Evolutionary conservation across 2,797 vertebrate species (phyloP), one percentile per base, ranked within the genome.

Genomic region (Heliangelus exortis): DNA sequence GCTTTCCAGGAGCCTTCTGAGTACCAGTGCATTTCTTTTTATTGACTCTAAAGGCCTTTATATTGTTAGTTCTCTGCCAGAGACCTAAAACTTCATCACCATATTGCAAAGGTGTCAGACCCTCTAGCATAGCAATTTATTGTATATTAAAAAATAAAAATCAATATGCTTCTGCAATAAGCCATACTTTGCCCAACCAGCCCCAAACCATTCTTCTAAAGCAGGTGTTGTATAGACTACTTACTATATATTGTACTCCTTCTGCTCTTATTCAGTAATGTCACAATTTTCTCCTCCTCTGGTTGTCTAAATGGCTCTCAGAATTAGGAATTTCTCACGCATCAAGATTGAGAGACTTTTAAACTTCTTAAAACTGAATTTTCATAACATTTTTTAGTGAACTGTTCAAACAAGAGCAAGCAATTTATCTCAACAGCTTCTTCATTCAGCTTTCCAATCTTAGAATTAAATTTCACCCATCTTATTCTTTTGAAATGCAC

Each of bases 181-280:
- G 80, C 33, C 6, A 3, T 53, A 84, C 12, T 85, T 67, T 83
- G 77, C 58, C 22, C n/a, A 22, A 41, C 14, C 34, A 78, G 51
- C 21, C 47, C 62, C 59, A 84, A 67, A 4, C 12, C 34, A n/a
- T 58, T 71, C 7, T 6, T 81, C 33, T 57, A 50, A 77, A 77
- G 45, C 33, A 82, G 31, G 14, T 68, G 61, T 62, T 0, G 0
- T 5, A 47, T 0, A 26, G 31, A 55, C 50, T 51, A 17, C 11
- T 68, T 57, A 23, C 15, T 62, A 23, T 21, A 80, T 10, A 5
- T 2, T 71, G 12, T 41, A 23, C 55, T 89, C 43, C 13, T 87
- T 68, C 36, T 73, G 75, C 19, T 69, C 9, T n/a, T 72, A 26
- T 28, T 83, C 50, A 13, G 10, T 6, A n/a, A 23, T 3, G 21